Evolutionary conservation across 2,888 invertebrate genomes (phyloP).

Genomic region (Pandemis heparana): DNA sequence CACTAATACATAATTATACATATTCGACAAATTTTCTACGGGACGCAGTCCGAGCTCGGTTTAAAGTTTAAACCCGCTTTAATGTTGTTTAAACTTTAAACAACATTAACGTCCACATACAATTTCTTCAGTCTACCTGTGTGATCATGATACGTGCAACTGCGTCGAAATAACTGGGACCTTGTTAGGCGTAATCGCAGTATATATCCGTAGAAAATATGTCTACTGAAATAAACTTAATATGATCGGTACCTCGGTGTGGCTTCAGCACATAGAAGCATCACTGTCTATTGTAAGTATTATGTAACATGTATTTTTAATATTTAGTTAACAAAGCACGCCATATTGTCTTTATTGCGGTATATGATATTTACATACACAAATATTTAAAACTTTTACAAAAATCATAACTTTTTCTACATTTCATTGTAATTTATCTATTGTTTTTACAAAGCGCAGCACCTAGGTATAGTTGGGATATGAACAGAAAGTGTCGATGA

Average conservation of each 20-base stretch:
- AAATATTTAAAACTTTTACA: conserved; percentile 19
- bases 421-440: conserved; percentile 1
- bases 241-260: background rate
- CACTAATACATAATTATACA: no score
- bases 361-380: conserved; percentile 54
- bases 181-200: no score
- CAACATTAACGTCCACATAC: no score
- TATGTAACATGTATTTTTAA: conserved; percentile 54
- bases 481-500: no score
- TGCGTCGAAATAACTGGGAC: no score
- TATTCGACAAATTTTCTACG: no score
- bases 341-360: conserved; percentile 78
- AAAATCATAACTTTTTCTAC: background rate
- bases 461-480: conserved; percentile 12
- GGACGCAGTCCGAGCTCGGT: no score
- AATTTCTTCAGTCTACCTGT: no score
- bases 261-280: conserved; percentile 19
- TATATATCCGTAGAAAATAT: background rate
- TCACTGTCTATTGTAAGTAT: conserved; percentile 38
- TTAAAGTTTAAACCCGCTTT: no score
- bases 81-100: no score
- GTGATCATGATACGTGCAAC: no score
- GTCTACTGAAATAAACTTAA: no score
- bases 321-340: conserved; percentile 73
- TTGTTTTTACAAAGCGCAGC: conserved; percentile 23